phyloP scores from a whole-genome alignment of 2,888 invertebrate species.

The Prosopocoilus inquinatus region DNA sequence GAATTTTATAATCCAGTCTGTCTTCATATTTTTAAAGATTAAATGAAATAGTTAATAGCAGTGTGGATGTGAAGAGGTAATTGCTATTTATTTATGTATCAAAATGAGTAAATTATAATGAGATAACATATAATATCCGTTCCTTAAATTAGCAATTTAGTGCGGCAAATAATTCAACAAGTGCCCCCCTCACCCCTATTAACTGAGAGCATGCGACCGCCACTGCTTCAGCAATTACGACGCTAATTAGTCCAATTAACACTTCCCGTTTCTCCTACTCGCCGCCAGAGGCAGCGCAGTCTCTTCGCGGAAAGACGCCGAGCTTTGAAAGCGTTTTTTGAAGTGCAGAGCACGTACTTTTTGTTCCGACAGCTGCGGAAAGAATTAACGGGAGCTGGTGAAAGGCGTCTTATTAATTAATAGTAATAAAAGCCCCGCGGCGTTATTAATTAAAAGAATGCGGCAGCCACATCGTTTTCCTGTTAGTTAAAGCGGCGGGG shows the following conservation, averaged over 20 bases:
- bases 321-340: background rate
- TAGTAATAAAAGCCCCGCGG: too few relatives aligned
- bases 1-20: too few relatives aligned
- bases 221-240: constrained; percentile 50
- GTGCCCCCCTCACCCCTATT: background rate
- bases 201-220: background rate
- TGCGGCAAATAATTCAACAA: constrained; percentile 4
- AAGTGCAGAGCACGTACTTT: background rate
- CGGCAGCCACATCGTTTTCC: background rate
- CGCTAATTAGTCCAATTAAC: constrained; percentile 61
- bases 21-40: too few relatives aligned
- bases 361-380: background rate
- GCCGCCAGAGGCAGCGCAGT: constrained; percentile 35
- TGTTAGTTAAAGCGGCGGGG: background rate
- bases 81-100: too few relatives aligned
- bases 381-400: too few relatives aligned
- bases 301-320: background rate
- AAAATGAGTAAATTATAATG: too few relatives aligned
- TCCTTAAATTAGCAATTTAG: background rate
- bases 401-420: too few relatives aligned
- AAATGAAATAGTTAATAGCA: too few relatives aligned
- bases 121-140: background rate
- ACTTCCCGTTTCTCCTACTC: constrained; percentile 37
- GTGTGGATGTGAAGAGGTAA: too few relatives aligned
- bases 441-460: too few relatives aligned